phyloP scores from a whole-genome alignment of 2,888 invertebrate genomes.

The Eupithecia subfuscata region DNA sequence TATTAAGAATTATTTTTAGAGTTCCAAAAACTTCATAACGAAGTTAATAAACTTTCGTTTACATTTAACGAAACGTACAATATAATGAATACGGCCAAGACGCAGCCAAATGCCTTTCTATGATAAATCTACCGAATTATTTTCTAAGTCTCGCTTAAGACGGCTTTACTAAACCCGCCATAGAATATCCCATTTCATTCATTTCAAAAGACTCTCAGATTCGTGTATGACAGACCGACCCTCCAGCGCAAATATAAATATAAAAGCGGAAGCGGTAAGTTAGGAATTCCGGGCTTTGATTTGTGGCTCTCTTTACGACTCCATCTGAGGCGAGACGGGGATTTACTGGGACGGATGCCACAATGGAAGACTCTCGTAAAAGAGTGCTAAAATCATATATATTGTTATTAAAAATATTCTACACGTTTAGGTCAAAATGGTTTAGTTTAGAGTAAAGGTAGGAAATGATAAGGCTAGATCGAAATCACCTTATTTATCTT shows the following conservation, averaged over 20 bases:
- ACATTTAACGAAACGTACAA: background rate
- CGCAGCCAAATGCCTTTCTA: background rate
- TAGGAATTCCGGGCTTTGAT: constrained; percentile 86
- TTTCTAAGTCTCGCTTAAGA: background rate
- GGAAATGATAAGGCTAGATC: background rate
- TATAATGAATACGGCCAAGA: background rate
- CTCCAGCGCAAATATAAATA: constrained; percentile 40
- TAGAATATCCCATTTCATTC: constrained; percentile 15
- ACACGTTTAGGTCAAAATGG: constrained; percentile 24
- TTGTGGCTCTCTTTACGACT: constrained; percentile 72
- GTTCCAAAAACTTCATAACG: background rate
- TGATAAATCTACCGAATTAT: background rate
- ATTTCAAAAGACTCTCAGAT: constrained; percentile 16
- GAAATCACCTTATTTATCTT: background rate
- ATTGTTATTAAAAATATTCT: constrained; percentile 33
- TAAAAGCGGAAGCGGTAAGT: constrained; percentile 72
- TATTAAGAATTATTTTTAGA: background rate
- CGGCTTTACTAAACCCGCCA: background rate
- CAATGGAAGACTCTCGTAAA: constrained; percentile 6
- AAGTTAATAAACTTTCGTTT: background rate
- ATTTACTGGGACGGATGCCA: constrained; percentile 9
- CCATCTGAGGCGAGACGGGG: constrained; percentile 23
- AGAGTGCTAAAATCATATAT: constrained; percentile 8
- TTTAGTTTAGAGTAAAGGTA: background rate
- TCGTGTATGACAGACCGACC: constrained; percentile 25